Base-by-base conservation (phyloP, 2,888 invertebrate species). In the Calameuta idolon region DNA sequence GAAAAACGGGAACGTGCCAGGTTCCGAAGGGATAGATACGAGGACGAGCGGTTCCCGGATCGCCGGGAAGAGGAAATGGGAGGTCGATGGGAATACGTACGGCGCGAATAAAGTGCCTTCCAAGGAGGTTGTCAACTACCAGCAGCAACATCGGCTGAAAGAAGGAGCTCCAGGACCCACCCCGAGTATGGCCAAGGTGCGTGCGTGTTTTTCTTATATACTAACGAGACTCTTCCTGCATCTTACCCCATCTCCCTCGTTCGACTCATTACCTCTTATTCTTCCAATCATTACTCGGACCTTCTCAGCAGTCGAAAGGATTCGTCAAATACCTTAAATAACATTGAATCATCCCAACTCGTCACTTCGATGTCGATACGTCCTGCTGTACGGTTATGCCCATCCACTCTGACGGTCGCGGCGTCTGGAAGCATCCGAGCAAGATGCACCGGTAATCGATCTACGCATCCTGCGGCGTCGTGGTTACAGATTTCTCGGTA, bases 81-180 rank as follows among this genome's bases (percentile, higher is more conserved):
- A 31, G 15, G 15, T 31, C 71, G 71, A 71, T 33, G 71, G 33
- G 71, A 33, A 71, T 30, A n/a, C 31, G 71, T 33, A 5, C 12
- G 71, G 33, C 31, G 71, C 71, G 71, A 71, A 3, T 71, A 33
- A 55, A 55, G 55, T 55, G 55, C 55, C 55, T 55, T 23, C 55
- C 71, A 33, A 71, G 33, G 71, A 30, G 31, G 5, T 0, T 71
- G 2, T 23, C 31, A 33, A 71, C 31, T 31, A 31, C 31, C 71
- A 33, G 5, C 71, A 55, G 23, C 55, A 55, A 55, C 71, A 33
- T 31, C 71, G 31, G 33, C 71, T 71, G 23, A 31, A 31, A 33
- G 71, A 31, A 31, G 31, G 71, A 71, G 23, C 77, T 68, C 71
- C 81, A 81, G 85, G 82, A 84, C 81, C 85, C 83, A 84, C 82